Evolutionary conservation across 2,888 invertebrate species (phyloP).

Genomic region (Sympetrum striolatum): DNA sequence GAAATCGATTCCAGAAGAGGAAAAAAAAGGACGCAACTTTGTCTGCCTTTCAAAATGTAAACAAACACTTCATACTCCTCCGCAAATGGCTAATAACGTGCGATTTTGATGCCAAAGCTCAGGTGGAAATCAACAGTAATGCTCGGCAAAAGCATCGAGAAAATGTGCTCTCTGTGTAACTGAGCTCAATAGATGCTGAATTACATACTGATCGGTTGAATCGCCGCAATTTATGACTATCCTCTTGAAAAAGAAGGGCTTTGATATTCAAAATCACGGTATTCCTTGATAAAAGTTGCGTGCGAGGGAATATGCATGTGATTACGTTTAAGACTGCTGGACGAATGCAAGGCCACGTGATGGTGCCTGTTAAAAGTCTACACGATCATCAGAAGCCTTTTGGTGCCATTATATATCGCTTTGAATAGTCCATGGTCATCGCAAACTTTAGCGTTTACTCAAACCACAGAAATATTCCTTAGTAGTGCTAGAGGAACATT

Average conservation of each 20-base stretch:
- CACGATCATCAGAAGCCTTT: neutral
- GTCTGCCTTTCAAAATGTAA: constrained; percentile 26
- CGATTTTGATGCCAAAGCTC: neutral
- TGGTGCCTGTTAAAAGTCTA: neutral
- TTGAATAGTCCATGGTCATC: too few species aligned
- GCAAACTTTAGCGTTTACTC: too few species aligned
- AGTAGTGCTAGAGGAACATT: too few species aligned
- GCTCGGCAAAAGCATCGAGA: neutral
- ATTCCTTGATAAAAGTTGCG: neutral
- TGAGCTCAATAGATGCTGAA: neutral
- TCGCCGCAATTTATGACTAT: too few species aligned
- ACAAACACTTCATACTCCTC: constrained; percentile 1
- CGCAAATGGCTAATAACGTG: neutral
- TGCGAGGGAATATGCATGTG: neutral
- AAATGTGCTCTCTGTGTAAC: neutral
- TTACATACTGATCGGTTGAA: too few species aligned
- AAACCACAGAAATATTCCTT: too few species aligned
- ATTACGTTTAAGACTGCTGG: neutral
- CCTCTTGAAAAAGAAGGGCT: neutral
- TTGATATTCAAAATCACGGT: neutral
- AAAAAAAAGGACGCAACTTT: neutral
- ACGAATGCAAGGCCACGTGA: neutral
- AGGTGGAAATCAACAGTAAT: neutral
- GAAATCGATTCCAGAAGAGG: neutral
- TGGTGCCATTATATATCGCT: too few species aligned